Conservation (phyloP, 2,113 vertebrate species). For the Mus musculus region GRCm39 chr5:48598501-48599000, state of each 20-base stretch:
- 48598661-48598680: neutral
- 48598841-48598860: neutral
- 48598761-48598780: neutral
- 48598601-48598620: neutral
- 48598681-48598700: neutral
- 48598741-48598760: neutral
- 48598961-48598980: neutral
- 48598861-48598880: neutral
- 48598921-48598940: neutral
- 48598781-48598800: neutral
- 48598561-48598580: neutral
- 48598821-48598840: neutral
- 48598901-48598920: neutral
- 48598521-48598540: neutral
- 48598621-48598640: neutral
- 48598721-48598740: neutral
- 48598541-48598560: neutral
- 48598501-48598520: neutral
- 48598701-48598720: neutral
- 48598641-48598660: neutral
- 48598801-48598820: neutral
- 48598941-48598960: neutral
- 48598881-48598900: neutral
- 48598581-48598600: neutral
- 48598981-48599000: neutral